These are phyloP conservation scores for Edolisoma coerulescens DNA, from an alignment of 2,113 vertebrate genomes.

Conservation along the genomic window DNA sequence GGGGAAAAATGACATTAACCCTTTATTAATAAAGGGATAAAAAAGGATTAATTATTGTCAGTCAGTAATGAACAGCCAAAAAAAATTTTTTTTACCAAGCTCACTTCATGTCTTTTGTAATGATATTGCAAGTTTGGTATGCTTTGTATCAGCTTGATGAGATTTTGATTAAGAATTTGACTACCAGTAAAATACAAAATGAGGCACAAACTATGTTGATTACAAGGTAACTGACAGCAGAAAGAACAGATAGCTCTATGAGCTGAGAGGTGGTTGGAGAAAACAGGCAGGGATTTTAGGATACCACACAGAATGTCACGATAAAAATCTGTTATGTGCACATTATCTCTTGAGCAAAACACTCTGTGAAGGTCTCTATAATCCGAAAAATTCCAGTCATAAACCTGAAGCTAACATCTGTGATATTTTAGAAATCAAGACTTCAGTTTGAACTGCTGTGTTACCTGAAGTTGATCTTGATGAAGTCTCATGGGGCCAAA, in stretches of 20 bases:
- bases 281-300: not conserved
- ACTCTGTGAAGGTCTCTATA: not conserved
- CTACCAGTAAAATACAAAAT: not conserved
- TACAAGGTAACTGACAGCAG: not conserved
- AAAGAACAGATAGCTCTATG: not conserved
- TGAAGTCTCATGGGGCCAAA: constrained; percentile 98
- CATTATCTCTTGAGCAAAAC: not conserved
- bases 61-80: not conserved
- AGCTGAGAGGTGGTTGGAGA: not conserved
- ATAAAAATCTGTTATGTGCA: not conserved
- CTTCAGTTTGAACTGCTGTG: not conserved
- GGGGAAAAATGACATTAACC: not conserved
- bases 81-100: not conserved
- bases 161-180: not conserved
- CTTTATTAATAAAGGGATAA: not conserved
- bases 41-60: not conserved
- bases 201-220: not conserved
- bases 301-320: not conserved
- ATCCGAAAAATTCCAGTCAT: not conserved
- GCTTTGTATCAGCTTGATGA: not conserved
- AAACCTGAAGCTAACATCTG: not conserved
- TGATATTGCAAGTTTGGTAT: not conserved
- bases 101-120: not conserved
- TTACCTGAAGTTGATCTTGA: constrained; percentile 97
- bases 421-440: not conserved